Base-by-base conservation (phyloP, 2,888 invertebrate genomes). In the Cyclophora albipunctata region DNA sequence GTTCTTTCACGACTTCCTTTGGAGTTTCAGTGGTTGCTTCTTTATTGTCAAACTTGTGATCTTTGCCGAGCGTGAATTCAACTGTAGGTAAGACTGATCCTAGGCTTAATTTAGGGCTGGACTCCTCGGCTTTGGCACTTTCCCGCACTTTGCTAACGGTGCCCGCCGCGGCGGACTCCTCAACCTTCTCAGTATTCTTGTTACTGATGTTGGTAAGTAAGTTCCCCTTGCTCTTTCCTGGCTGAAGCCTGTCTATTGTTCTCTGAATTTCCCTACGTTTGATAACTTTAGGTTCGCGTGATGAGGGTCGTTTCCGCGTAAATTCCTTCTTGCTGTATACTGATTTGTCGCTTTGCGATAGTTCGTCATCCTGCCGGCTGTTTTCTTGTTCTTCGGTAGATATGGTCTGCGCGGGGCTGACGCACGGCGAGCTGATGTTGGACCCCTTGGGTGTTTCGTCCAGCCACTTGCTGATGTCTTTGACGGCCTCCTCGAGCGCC, bases 401-500 rank as follows among this genome's bases (percentile, higher is more conserved):
- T 57, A 91, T 90, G 44, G 92, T 91, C 54, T 91, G 91, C 2
- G 93, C 91, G 0, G 95, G 95, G 75, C 94, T 95, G 66, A 93
- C 94, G 4, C 92, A 93, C 0, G 95, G 94, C 2, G 95, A 95
- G 63, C 94, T 95, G 58, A 93, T 92, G 63, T 93, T 93, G 0
- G 93, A 91, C 55, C 92, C 91, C 61, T 93, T 92, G 0, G 96
- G 95, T 0, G 95, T 94, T 64, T 95, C 95, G 67, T 96, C 95
- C 53, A 96, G 81, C 95, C 96, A 96, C 67, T 95, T 95, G 73
- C 95, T 96, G 43, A 96, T 95, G 73, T 96, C 96, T 90, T 96
- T 94, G 0, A 94, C 87, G 20, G 94, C 94, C 83, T 95, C 93
- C 59, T 89, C 87, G 48, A 87, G 67, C 40, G 84, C 88, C 67